phyloP scores from a whole-genome alignment of 2,113 vertebrate genomes.

The Orycteropus afer region DNA sequence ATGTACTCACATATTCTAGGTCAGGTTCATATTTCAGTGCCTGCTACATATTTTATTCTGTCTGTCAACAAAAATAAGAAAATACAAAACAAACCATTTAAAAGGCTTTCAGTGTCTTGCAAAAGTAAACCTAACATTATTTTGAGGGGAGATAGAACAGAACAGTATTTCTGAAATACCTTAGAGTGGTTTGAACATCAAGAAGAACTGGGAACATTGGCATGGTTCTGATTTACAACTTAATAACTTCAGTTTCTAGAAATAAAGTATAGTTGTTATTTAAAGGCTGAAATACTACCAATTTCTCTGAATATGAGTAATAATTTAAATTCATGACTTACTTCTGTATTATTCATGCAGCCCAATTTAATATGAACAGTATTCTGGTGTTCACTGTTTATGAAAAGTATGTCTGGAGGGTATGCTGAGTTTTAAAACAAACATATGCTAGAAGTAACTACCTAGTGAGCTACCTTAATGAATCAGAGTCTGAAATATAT shows the following conservation, averaged over 20 bases:
- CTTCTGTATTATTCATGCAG: conserved; percentile 85
- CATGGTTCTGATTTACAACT: conserved; percentile 83
- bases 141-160: neutral
- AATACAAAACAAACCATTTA: conserved; percentile 13
- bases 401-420: conserved; percentile 67
- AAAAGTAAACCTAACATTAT: conserved; percentile 47
- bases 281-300: conserved; percentile 83
- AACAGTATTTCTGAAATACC: conserved; percentile 49
- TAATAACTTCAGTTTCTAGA: conserved; percentile 86
- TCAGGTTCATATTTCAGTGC: neutral
- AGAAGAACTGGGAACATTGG: conserved; percentile 49
- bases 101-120: neutral
- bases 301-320: conserved; percentile 83
- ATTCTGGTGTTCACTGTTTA: conserved; percentile 82
- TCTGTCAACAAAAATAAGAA: conserved; percentile 50
- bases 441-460: conserved; percentile 70
- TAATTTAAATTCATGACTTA: conserved; percentile 86
- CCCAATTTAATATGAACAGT: conserved; percentile 83
- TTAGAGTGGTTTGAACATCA: conserved; percentile 27
- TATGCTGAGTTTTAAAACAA: conserved; percentile 48
- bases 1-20: neutral
- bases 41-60: conserved; percentile 45
- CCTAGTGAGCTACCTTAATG: conserved; percentile 41
- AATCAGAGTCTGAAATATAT: neutral
- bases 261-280: conserved; percentile 85